Percentiles rank a stretch among this genome's conserved stretches.
Evolutionary conservation across 2,113 vertebrate genomes (phyloP).

Genomic region (Myrmecobius fasciatus): DNA sequence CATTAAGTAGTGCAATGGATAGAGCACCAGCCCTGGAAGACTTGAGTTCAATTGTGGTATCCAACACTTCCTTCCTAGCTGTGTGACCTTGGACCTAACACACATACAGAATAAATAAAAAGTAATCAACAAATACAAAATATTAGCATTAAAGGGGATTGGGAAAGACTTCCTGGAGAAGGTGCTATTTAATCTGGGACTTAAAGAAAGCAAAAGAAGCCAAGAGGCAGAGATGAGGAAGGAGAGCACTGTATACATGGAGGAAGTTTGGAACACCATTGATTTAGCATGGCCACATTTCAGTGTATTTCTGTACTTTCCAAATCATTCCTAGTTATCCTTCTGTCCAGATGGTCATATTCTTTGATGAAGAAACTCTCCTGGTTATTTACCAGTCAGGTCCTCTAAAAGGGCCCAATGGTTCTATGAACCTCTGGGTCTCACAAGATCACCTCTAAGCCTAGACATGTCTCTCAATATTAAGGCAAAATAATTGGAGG

Average conservation of each 20-base stretch:
- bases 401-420: not conserved
- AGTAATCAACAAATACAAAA: not conserved
- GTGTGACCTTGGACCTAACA: not conserved
- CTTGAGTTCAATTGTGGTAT: not conserved
- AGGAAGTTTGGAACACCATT: not conserved
- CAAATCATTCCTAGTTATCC: not conserved
- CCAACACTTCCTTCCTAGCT: not conserved
- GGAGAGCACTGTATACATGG: not conserved
- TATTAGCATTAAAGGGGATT: not conserved
- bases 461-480: not conserved
- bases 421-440: not conserved
- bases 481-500: not conserved
- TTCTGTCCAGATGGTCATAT: not conserved
- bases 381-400: not conserved
- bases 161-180: not conserved
- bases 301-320: no score
- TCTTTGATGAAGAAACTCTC: not conserved
- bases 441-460: not conserved
- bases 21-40: no score
- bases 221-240: not conserved
- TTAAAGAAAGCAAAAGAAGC: not conserved
- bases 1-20: no score
- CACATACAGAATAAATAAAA: not conserved
- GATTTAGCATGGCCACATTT: not conserved
- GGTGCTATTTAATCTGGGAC: not conserved